Evolutionary conservation across 2,797 vertebrate genomes (phyloP).

Genomic region (Darevskia nairensis): DNA sequence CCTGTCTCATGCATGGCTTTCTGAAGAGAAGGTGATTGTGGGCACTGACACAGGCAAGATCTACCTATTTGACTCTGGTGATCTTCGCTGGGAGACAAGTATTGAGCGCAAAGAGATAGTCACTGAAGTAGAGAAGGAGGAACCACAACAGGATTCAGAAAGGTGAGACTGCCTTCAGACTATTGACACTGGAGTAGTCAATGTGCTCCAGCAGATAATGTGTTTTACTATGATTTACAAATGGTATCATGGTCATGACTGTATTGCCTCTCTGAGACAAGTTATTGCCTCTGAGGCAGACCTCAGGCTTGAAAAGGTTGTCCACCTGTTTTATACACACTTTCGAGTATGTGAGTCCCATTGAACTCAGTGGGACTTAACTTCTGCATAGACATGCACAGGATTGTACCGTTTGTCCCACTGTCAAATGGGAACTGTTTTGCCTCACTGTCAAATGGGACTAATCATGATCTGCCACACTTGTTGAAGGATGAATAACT

Average conservation of each 20-base stretch:
- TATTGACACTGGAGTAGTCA: not conserved
- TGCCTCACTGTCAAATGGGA: not conserved
- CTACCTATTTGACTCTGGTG: slow-evolving; percentile 86
- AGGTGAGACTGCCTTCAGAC: slow-evolving; percentile 64
- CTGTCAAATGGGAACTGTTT: not conserved
- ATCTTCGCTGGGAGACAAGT: slow-evolving; percentile 84
- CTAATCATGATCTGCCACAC: not conserved
- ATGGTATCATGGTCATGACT: not conserved
- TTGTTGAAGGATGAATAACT: not conserved
- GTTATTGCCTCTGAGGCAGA: not conserved
- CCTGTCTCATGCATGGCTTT: slow-evolving; percentile 90
- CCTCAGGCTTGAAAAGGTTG: too few relatives aligned
- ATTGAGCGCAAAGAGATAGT: slow-evolving; percentile 71
- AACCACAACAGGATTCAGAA: slow-evolving; percentile 53
- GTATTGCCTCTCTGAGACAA: not conserved
- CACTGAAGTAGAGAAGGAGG: slow-evolving; percentile 39
- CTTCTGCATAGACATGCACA: not conserved
- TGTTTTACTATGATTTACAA: not conserved
- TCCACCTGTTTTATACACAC: not conserved
- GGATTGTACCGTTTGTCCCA: too few relatives aligned
- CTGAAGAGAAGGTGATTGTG: slow-evolving; percentile 82
- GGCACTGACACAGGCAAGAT: slow-evolving; percentile 89
- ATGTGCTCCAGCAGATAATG: not conserved
- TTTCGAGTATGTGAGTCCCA: not conserved
- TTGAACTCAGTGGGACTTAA: too few relatives aligned